Percentiles rank a stretch among this genome's conserved stretches.
Evolutionary conservation across 2,113 vertebrate genomes (phyloP).

Genomic region (Scartelaos histophorus): DNA sequence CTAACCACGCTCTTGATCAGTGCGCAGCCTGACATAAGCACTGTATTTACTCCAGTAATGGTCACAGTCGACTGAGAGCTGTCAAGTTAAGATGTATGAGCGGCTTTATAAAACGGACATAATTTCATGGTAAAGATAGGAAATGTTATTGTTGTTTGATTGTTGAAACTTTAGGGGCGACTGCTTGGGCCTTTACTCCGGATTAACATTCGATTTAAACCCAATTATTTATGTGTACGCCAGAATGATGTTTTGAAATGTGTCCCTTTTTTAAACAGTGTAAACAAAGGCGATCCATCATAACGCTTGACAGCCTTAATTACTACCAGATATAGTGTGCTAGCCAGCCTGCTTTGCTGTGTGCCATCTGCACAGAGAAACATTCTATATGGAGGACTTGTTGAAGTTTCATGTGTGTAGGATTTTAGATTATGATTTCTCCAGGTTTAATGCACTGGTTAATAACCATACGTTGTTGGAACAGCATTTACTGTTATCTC

Average conservation of each 20-base stretch:
- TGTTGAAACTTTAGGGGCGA: conserved; percentile 70
- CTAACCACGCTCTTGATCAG: conserved; percentile 66
- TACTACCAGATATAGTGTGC: conserved; percentile 71
- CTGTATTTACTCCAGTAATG: conserved; percentile 67
- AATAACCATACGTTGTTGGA: too few species aligned
- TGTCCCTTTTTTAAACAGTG: conserved; percentile 77
- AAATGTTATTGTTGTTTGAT: conserved; percentile 80
- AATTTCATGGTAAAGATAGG: conserved; percentile 81
- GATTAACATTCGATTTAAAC: conserved; percentile 66
- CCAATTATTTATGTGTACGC: conserved; percentile 75
- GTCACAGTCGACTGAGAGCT: conserved; percentile 77
- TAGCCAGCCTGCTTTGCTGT: conserved; percentile 22
- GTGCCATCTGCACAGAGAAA: conserved; percentile 41
- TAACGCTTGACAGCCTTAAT: conserved; percentile 76
- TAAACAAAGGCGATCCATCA: conserved; percentile 83
- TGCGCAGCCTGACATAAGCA: conserved; percentile 50
- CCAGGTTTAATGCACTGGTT: too few species aligned
- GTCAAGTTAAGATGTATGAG: conserved; percentile 81
- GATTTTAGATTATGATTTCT: background rate
- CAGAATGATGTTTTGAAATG: conserved; percentile 77
- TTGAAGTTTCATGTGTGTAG: background rate
- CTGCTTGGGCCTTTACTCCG: conserved; percentile 64
- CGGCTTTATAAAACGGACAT: conserved; percentile 71
- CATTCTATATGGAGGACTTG: background rate
- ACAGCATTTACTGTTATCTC: too few species aligned